Evolutionary conservation across 2,888 invertebrate genomes (phyloP), one percentile per base, ranked within the genome.

Genomic region (Agapostemon virescens): DNA sequence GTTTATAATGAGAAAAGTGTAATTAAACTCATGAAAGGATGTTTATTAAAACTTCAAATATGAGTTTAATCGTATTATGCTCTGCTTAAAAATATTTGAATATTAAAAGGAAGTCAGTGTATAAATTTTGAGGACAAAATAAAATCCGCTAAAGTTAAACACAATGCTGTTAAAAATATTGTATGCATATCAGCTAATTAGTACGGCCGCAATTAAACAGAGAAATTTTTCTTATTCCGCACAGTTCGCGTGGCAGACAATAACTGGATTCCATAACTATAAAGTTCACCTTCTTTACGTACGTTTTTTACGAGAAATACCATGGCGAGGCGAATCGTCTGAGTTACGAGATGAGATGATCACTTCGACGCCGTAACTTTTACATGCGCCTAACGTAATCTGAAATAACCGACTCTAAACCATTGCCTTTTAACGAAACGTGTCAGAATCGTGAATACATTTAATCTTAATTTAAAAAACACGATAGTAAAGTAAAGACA

Each of bases 221-320:
- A 4, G 61, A 61, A 33, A 3, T 61, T 9, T 61, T 20, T 33
- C 61, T 33, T 33, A 17, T 17, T 30, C 20, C 61, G 33, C 30
- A 9, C 9, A 61, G 20, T 61, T 61, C 11, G 33, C 9, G 7
- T 17, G 33, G 17, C 4, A 30, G 33, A 61, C 33, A 61, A 61
- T 61, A 33, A 33, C 7, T 20, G 33, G 33, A 61, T 61, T 33
- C 33, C 61, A 61, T 61, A 61, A 20, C 61, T 33, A 61, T 33
- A 33, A 33, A 33, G 61, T 20, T 30, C 33, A 33, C 61, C 61
- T 61, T 33, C 61, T 61, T 61, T 61, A 61, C 61, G 33, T 61
- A 33, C 33, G 17, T 33, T 61, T 61, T n/a, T 61, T 61, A 61
- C 33, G 33, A 61, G 61, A 11, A 61, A 61, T 20, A 0, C 33